These are phyloP conservation scores for Cebidichthys violaceus DNA, from an alignment of 2,113 vertebrate species.

Conservation along the genomic window DNA sequence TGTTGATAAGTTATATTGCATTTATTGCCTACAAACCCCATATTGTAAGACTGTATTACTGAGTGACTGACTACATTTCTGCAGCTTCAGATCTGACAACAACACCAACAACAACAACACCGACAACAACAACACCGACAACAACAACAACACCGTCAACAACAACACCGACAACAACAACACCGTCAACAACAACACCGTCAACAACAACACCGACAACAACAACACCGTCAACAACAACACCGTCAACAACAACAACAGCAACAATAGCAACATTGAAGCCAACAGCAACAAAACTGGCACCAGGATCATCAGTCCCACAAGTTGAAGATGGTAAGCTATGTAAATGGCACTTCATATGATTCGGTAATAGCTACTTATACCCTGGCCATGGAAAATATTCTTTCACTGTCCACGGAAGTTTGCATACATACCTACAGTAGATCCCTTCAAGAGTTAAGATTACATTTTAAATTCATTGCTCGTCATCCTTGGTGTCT, in stretches of 20 bases:
- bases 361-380: neutral
- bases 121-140: neutral
- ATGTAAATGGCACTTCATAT: neutral
- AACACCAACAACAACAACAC: neutral
- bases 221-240: neutral
- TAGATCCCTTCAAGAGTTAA: too few species aligned
- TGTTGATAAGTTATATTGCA: neutral
- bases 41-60: neutral
- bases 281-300: neutral
- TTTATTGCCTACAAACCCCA: neutral
- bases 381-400: neutral
- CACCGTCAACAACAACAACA: neutral
- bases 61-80: constrained; percentile 21
- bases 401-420: too few species aligned
- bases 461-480: too few species aligned
- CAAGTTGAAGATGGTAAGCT: neutral
- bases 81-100: neutral
- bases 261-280: neutral
- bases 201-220: accelerated
- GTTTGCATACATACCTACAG: too few species aligned
- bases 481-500: too few species aligned
- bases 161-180: neutral
- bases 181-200: neutral
- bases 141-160: neutral
- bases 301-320: neutral